phyloP scores from a whole-genome alignment of 2,888 invertebrate genomes.

The Chrysolina oricalcia region DNA sequence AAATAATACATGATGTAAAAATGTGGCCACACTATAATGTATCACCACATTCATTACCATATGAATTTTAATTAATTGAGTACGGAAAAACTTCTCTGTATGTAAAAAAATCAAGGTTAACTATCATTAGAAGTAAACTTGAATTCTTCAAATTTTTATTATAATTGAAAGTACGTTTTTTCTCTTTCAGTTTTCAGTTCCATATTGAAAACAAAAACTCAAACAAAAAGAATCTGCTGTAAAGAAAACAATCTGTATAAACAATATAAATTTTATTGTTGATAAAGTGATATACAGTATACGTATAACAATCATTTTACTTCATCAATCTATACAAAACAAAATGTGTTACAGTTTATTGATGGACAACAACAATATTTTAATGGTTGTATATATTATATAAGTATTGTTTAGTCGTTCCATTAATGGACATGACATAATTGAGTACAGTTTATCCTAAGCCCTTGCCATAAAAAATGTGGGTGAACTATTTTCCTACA shows the following conservation, averaged over 20 bases:
- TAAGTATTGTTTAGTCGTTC: not conserved
- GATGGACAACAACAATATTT: conserved; percentile 51
- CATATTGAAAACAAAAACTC: no score
- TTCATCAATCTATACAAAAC: conserved; percentile 51
- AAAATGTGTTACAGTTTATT: conserved; percentile 48
- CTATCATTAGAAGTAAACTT: no score
- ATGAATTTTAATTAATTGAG: no score
- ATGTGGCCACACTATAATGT: no score
- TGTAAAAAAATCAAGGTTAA: no score
- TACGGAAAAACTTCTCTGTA: no score
- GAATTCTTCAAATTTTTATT: no score
- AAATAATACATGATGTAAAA: no score
- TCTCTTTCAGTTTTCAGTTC: not conserved
- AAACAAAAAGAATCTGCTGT: not conserved
- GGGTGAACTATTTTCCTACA: conserved; percentile 31
- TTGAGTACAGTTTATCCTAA: conserved; percentile 33
- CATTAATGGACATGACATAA: not conserved
- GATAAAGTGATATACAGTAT: conserved; percentile 61
- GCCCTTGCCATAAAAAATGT: conserved; percentile 18
- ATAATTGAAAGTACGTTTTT: not conserved
- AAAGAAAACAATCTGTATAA: conserved; percentile 33
- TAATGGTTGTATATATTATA: conserved; percentile 46
- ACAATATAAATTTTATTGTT: conserved; percentile 60
- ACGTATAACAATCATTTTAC: conserved; percentile 55
- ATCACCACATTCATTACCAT: no score